Evolutionary conservation across 2,113 vertebrate genomes (phyloP).

Genomic region (Onychostruthus taczanowskii): DNA sequence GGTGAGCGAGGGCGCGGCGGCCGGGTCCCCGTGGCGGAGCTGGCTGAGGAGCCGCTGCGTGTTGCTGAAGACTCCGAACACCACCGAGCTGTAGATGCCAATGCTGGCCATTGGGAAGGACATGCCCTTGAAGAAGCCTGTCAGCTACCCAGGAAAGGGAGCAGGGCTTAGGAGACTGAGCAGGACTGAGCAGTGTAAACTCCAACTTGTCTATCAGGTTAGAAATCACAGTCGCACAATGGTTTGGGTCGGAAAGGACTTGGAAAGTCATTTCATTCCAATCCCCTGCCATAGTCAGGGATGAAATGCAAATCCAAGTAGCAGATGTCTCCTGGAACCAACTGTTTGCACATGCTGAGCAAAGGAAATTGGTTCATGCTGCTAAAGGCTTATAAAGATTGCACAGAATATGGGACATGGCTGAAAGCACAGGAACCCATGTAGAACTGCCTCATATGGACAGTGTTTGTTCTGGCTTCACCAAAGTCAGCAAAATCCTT

Average conservation of each 20-base stretch:
- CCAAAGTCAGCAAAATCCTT: background rate
- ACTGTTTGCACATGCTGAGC: background rate
- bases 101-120: constrained; percentile 94
- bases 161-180: background rate
- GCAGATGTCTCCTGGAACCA: background rate
- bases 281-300: background rate
- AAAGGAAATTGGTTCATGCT: background rate
- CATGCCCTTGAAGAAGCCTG: constrained; percentile 96
- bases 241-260: background rate
- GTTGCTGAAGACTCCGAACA: constrained; percentile 93
- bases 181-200: background rate
- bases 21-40: constrained; percentile 69
- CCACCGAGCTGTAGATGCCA: constrained; percentile 88
- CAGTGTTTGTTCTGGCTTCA: background rate
- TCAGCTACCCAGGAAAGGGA: constrained; percentile 69
- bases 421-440: background rate
- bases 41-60: constrained; percentile 80
- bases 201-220: background rate
- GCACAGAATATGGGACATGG: background rate
- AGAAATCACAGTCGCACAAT: background rate
- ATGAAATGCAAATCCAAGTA: background rate
- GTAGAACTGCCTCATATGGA: background rate
- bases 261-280: background rate
- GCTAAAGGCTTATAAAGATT: background rate
- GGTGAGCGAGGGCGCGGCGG: constrained; percentile 48